Percentiles rank a stretch among this genome's conserved stretches.
Conservation (phyloP, 2,113 vertebrate genomes). For the Epinephelus lanceolatus region DNA sequence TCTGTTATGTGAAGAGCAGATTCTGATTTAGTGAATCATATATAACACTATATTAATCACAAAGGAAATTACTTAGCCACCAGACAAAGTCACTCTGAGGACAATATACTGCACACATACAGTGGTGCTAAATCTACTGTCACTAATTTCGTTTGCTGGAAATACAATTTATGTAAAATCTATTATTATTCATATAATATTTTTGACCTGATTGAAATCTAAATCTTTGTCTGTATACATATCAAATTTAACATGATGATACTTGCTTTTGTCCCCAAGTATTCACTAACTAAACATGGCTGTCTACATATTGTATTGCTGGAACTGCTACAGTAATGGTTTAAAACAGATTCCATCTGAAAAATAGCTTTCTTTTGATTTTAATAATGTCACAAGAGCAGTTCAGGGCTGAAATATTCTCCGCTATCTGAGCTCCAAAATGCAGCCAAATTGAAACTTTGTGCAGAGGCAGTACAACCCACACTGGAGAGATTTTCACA, state of each 20-base stretch:
- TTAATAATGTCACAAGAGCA: not conserved
- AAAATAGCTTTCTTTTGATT: not conserved
- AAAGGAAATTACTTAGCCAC: not conserved
- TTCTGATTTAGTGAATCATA: not conserved
- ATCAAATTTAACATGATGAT: not conserved
- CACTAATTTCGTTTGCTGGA: not conserved
- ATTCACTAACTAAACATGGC: not conserved
- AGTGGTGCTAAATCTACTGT: not conserved
- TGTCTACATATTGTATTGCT: not conserved
- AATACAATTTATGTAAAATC: not conserved
- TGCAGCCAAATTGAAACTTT: not conserved
- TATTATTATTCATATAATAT: not conserved
- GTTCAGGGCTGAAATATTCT: not conserved
- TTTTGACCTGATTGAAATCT: not conserved
- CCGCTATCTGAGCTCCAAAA: not conserved
- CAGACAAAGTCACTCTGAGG: not conserved
- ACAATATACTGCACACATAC: not conserved
- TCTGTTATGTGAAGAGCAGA: not conserved
- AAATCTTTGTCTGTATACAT: not conserved
- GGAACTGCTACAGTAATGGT: not conserved
- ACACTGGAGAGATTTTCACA: slow-evolving; percentile 18
- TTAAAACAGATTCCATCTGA: not conserved
- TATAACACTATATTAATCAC: not conserved
- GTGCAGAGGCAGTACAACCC: slow-evolving; percentile 1
- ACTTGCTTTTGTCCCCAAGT: not conserved